Base-by-base conservation (phyloP, 2,113 vertebrate genomes). In the Megaleporinus macrocephalus region DNA sequence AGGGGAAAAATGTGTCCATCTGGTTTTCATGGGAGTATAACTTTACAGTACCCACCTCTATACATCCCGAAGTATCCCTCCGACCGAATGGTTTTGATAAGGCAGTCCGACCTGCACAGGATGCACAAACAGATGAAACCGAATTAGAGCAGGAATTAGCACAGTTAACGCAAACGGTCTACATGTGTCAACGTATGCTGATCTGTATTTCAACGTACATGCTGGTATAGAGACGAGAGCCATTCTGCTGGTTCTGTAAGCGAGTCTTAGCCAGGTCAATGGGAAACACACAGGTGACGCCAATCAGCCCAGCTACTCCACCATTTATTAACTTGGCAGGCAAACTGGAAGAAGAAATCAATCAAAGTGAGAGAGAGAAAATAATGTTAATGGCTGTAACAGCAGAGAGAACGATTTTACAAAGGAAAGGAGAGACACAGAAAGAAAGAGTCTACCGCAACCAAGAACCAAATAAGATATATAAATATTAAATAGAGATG, bases 241-340 rank as follows among this genome's bases (percentile, higher is more conserved):
- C 98, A 94, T 98, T 97, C 93, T 98, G 97, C 93, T 99, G 98
- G 94, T 98, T 99, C 94, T 99, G 98, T 89, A 99, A 91, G 78
- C 98, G 94, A 22, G 98, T 99, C 93, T 99, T 99, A 81, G 98
- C 98, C 94, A 99, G 87, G 92, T 99, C 98, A 84, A 99, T 99
- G 86, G 98, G 98, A 94, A 99, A 99, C 76, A 99, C 98, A 72
- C 98, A 99, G 86, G 98, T 99, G 87, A 99, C 98, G 51, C 98
- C 98, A 0, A 99, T 98, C 72, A 99, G 93, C 76, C 98, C 98
- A 18, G 98, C 98, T 84, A 99, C 95, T 84, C 98, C 98, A 87
- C 98, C 98, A 94, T 99, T 99, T 93, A 99, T 97, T 93, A 99
- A 94, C 94, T 99, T 99, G 94, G 97, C 97, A 91, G 98, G 97